Evolutionary conservation across 2,888 invertebrate genomes (phyloP), one percentile per base, ranked within the genome.

Genomic region (Druceiella hillmani): DNA sequence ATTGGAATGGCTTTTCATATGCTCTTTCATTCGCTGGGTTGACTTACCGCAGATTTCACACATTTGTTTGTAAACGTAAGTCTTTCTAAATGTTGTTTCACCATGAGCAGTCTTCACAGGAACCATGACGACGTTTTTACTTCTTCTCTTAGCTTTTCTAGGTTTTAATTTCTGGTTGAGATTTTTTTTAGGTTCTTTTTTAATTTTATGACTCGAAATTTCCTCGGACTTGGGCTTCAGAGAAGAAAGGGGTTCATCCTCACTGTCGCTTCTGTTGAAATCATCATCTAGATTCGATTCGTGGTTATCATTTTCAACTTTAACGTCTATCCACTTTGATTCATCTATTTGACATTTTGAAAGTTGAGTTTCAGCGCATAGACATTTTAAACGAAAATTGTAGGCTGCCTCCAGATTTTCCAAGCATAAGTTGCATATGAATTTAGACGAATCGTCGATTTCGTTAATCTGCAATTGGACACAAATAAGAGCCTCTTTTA

Each of bases 1-100:
- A 1, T 49, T 56, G 3, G 66, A 58, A 45, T 74, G 74, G 36
- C 59, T 57, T 52, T 69, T 70, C 43, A 73, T 46, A 38, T 74
- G 74, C 35, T 62, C 61, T 17, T 55, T 47, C 12, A 70, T 55
- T 39, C 66, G 70, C 43, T 59, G 57, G 5, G 70, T 68, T 36
- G 64, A 55, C 38, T 67, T 70, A 0, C 71, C 71, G 51, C 71
- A 71, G 1, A 71, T 50, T 47, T 71, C 71, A 47, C 72, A 72
- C 10, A 72, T 61, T 49, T 70, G 69, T 59, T 59, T 62, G 40
- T 72, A 72, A 33, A 64, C 58, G 43, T 70, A 70, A 62, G 38
- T 59, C 57, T 3, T 57, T 59, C 17, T 24, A 47, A n/a, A n/a
- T n/a, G n/a, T n/a, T n/a, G n/a, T n/a, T n/a, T n/a, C n/a, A n/a